A percentile compares a stretch with the other conserved stretches of the same genome.
Evolutionary conservation across 2,888 invertebrate genomes (phyloP).

Genomic region (Deroplatys truncata): DNA sequence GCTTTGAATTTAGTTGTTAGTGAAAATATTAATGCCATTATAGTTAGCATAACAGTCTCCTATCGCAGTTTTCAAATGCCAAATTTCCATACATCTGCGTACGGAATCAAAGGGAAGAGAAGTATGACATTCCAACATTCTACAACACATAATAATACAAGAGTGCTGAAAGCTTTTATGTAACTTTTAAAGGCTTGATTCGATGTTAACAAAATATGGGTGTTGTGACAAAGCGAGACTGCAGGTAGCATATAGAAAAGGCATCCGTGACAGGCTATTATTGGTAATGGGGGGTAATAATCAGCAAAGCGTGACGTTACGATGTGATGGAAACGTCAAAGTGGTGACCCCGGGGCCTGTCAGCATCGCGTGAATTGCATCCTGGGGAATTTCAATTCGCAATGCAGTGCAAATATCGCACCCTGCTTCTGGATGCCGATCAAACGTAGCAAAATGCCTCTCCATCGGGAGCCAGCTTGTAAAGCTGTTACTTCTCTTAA

Average conservation of each 20-base stretch:
- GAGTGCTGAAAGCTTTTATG: background rate
- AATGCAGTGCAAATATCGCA: background rate
- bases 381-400: background rate
- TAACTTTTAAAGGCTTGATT: background rate
- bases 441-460: background rate
- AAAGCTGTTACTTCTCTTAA: background rate
- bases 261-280: background rate
- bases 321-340: background rate
- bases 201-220: background rate
- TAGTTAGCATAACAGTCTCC: no score
- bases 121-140: background rate
- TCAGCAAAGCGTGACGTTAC: background rate
- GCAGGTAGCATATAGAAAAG: background rate
- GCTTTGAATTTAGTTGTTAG: no score
- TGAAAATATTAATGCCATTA: no score
- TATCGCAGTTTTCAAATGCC: no score
- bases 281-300: background rate
- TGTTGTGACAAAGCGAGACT: background rate
- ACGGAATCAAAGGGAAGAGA: background rate
- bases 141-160: background rate
- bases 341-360: background rate
- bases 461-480: background rate
- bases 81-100: no score
- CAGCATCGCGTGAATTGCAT: background rate
- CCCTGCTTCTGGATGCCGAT: background rate